Evolutionary conservation across 2,797 vertebrate species (phyloP).

Genomic region (Silurus aristotelis): DNA sequence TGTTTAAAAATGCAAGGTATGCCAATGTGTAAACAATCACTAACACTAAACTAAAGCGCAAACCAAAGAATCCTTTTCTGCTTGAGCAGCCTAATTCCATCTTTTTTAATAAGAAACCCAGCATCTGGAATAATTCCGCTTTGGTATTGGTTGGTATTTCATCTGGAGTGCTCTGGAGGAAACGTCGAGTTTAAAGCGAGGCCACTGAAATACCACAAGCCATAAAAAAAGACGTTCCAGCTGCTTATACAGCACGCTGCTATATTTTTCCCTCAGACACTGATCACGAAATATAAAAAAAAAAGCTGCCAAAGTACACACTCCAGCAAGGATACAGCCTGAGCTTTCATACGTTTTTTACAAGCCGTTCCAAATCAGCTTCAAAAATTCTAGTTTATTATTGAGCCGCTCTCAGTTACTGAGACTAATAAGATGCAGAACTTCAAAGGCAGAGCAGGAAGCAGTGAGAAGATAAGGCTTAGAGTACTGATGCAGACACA

Average conservation of each 20-base stretch:
- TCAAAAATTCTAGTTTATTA: constrained; percentile 35
- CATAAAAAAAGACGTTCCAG: constrained; percentile 40
- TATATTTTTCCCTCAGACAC: constrained; percentile 44
- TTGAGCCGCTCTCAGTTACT: constrained; percentile 19
- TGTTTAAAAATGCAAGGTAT: not conserved
- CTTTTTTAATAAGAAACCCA: not conserved
- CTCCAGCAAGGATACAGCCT: constrained; percentile 28
- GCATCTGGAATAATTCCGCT: constrained; percentile 31
- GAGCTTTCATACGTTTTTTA: constrained; percentile 35
- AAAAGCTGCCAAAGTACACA: constrained; percentile 19
- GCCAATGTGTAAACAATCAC: not conserved
- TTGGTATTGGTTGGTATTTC: constrained; percentile 49
- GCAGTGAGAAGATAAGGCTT: constrained; percentile 60
- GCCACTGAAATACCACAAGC: constrained; percentile 51
- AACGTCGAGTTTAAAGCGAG: constrained; percentile 50
- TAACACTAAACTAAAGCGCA: not conserved
- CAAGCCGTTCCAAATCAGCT: constrained; percentile 36
- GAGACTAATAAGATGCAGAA: constrained; percentile 62
- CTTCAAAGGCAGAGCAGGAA: constrained; percentile 65
- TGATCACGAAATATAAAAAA: constrained; percentile 17
- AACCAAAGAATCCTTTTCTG: not conserved
- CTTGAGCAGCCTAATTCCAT: constrained; percentile 19
- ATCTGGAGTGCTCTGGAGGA: constrained; percentile 25
- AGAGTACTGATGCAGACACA: constrained; percentile 53
- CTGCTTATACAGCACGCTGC: constrained; percentile 40